Base-by-base conservation (phyloP, 1,140 invertebrate genomes). In the Centruroides vittatus region DNA sequence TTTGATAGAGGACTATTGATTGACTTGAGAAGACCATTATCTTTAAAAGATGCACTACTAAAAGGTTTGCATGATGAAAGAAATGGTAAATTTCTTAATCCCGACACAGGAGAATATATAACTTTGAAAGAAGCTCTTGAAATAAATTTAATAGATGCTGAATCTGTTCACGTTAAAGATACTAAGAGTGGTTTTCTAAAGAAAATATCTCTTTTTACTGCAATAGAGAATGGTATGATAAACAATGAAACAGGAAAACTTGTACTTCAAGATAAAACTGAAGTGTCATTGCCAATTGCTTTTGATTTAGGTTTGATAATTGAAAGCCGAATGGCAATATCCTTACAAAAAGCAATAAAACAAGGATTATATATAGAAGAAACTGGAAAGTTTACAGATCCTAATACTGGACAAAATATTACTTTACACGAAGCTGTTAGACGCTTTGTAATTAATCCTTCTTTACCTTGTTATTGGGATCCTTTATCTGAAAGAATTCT, bases 381-480 rank as follows among this genome's bases (percentile, higher is more conserved):
- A 58, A 83, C 81, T 1, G 88, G 89, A n/a, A 86, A 87, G 75
- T 80, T 95, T 35, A 80, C 81, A 34, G 88, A 93, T 76, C 88
- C 89, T 10, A 79, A 78, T 46, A 86, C 82, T 3, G 84, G 82
- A 35, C 80, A 84, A 59, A 81, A 84, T 67, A 83, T 91, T 7
- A 89, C 87, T 13, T 72, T 95, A 10, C 84, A 89, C 66, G 89
- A 93, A 74, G 83, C 88, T 5, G 88, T 93, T 70, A 78, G 87
- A 47, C 81, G 83, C 55, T 86, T 83, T 59, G 78, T 88, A 6
- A 82, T 92, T 51, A 86, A 87, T 76, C 85, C 88, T 1, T 80
- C 81, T 68, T 75, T 89, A 53, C 82, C 86, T 11, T 89, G 86
- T 69, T 89, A 86, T 69, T 89, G 85, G 73, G 84, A 89, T 69